Conservation (phyloP, 2,888 invertebrate species). For the Gymnosoma rotundatum region DNA sequence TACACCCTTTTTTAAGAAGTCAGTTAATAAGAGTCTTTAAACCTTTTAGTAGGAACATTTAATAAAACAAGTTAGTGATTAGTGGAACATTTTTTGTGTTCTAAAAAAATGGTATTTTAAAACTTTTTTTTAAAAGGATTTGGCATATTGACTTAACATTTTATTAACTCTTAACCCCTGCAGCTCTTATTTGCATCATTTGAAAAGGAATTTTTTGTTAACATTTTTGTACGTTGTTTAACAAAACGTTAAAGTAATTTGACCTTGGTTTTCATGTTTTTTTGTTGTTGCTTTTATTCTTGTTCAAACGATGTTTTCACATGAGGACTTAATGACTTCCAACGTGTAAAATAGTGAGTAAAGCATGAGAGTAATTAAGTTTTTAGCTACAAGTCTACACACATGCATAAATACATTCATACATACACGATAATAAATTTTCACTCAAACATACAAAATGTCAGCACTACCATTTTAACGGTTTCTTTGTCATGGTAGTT, state of each 20-base stretch:
- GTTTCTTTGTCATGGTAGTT: constrained; percentile 67
- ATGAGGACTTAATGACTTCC: constrained; percentile 65
- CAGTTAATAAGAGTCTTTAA: too few species aligned
- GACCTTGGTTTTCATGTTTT: constrained; percentile 54
- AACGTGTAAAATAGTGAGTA: constrained; percentile 44
- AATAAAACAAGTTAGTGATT: too few species aligned
- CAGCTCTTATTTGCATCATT: neutral
- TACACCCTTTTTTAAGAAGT: too few species aligned
- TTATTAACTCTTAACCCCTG: too few species aligned
- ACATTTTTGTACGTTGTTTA: constrained; percentile 36
- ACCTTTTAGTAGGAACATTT: too few species aligned
- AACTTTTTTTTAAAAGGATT: too few species aligned
- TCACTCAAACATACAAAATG: constrained; percentile 1
- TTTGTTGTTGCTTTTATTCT: constrained; percentile 1
- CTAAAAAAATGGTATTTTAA: too few species aligned
- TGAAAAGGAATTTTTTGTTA: neutral
- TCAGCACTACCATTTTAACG: constrained; percentile 44
- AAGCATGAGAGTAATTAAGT: constrained; percentile 45
- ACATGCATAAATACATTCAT: neutral
- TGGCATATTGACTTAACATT: too few species aligned
- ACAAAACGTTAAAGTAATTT: constrained; percentile 54
- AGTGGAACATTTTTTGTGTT: too few species aligned
- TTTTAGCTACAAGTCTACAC: constrained; percentile 9
- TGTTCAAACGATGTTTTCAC: constrained; percentile 46
- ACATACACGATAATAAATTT: neutral